Percentiles rank a stretch among this genome's conserved stretches.
Conservation (phyloP, 2,888 invertebrate genomes). For the Sphaerophoria rueppellii region DNA sequence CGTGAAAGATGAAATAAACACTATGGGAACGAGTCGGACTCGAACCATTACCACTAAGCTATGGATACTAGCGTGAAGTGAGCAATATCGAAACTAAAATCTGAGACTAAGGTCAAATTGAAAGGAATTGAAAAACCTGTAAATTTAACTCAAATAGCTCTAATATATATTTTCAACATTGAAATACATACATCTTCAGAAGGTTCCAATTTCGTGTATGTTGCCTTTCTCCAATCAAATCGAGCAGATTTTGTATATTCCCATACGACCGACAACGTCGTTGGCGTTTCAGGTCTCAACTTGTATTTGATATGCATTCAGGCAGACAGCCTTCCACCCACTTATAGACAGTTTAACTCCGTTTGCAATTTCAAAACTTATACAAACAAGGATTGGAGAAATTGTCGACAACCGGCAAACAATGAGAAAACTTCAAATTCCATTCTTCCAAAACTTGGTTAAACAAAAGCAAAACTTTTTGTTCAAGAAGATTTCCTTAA, state of each 20-base stretch:
- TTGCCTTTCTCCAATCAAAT: constrained; percentile 46
- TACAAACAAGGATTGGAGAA: constrained; percentile 60
- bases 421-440: constrained; percentile 69
- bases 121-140: too few relatives aligned
- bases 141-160: too few relatives aligned
- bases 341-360: not conserved
- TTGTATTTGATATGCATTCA: constrained; percentile 5
- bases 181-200: not conserved
- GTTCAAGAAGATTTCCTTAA: constrained; percentile 43
- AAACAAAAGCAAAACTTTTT: constrained; percentile 52
- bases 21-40: too few relatives aligned
- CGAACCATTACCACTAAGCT: too few relatives aligned
- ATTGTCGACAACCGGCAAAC: constrained; percentile 58
- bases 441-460: constrained; percentile 35
- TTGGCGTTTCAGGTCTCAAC: too few relatives aligned
- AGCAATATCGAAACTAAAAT: too few relatives aligned
- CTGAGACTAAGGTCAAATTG: too few relatives aligned
- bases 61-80: too few relatives aligned
- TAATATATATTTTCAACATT: too few relatives aligned
- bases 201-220: constrained; percentile 3
- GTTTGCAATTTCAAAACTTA: constrained; percentile 37
- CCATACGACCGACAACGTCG: too few relatives aligned
- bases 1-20: too few relatives aligned
- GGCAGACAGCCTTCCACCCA: not conserved
- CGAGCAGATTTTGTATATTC: not conserved